Conservation (phyloP, 2,113 vertebrate genomes). For the Panthera uncia region DNA sequence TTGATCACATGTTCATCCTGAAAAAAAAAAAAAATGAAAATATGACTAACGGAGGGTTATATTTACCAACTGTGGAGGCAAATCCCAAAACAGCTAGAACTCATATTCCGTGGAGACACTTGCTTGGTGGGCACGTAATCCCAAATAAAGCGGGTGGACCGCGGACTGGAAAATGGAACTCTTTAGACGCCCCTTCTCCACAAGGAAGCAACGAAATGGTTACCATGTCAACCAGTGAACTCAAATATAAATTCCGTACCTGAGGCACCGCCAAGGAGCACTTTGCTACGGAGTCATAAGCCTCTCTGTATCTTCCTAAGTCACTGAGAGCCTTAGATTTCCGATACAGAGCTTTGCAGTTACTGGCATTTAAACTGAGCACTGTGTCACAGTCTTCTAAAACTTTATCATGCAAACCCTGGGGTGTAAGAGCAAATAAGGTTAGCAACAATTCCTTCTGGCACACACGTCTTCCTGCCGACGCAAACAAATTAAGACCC, state of each 20-base stretch:
- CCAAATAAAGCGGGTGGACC: not conserved
- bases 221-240: not conserved
- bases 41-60: not conserved
- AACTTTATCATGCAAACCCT: conserved; percentile 93
- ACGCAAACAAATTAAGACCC: not conserved
- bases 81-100: not conserved
- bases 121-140: not conserved
- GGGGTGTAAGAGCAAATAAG: not conserved
- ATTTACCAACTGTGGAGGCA: not conserved
- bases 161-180: not conserved
- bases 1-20: conserved; percentile 96
- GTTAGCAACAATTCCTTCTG: not conserved
- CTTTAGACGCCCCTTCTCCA: not conserved
- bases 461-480: not conserved
- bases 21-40: not conserved
- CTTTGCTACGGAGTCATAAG: conserved; percentile 96
- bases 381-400: conserved; percentile 93
- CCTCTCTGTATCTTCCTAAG: conserved; percentile 91
- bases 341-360: conserved; percentile 94
- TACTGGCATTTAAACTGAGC: conserved; percentile 91
- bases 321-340: conserved; percentile 94
- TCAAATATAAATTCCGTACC: conserved; percentile 81
- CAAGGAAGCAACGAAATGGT: not conserved
- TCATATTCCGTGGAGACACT: not conserved
- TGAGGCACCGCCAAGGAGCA: conserved; percentile 96